Percentiles rank a stretch among this genome's conserved stretches.
Evolutionary conservation across 2,888 invertebrate species (phyloP).

Genomic region (Lobophora halterata): DNA sequence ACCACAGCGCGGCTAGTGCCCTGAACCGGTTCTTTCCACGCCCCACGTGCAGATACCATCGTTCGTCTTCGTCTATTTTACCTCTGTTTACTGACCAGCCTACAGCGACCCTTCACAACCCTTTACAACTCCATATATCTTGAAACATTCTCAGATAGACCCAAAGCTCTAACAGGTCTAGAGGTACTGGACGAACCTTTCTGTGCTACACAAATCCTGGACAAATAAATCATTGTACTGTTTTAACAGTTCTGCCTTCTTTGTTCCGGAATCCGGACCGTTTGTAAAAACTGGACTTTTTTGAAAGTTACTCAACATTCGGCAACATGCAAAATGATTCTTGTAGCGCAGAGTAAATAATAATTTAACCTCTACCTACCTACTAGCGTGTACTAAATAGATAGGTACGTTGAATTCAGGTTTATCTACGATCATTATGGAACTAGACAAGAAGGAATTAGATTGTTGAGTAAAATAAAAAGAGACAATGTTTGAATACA

Average conservation of each 20-base stretch:
- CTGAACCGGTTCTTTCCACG: constrained; percentile 63
- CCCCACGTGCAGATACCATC: constrained; percentile 67
- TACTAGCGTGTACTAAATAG: not conserved
- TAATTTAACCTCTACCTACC: constrained; percentile 1
- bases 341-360: constrained; percentile 3
- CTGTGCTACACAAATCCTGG: constrained; percentile 22
- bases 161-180: constrained; percentile 7
- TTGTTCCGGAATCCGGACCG: not conserved
- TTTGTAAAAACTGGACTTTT: constrained; percentile 8
- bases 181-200: constrained; percentile 7
- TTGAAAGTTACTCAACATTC: constrained; percentile 1
- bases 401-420: constrained; percentile 6
- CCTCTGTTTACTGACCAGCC: constrained; percentile 37
- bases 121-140: constrained; percentile 18
- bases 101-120: constrained; percentile 32
- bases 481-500: constrained; percentile 11
- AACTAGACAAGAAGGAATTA: constrained; percentile 27
- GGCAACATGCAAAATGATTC: constrained; percentile 11
- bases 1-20: constrained; percentile 8
- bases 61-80: constrained; percentile 74
- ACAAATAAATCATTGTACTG: constrained; percentile 23
- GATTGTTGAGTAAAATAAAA: constrained; percentile 17
- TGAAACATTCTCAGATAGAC: constrained; percentile 2
- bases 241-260: constrained; percentile 11
- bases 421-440: constrained; percentile 23